Conservation (phyloP, 2,797 vertebrate genomes). For the Pseudomugil tenellus region DNA sequence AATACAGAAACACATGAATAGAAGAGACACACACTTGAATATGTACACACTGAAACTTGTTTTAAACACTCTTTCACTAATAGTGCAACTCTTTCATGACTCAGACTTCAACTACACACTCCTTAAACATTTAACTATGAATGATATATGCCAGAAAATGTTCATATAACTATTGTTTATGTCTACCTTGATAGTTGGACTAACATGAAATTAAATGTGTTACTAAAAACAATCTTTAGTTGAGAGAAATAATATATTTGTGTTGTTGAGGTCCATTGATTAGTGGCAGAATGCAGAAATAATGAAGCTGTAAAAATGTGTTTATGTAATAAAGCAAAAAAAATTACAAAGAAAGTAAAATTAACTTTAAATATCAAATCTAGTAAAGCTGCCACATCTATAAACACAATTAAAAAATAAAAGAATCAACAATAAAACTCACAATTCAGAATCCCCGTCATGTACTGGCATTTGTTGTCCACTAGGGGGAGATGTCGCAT, state of each 20-base stretch:
- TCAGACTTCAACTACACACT: neutral
- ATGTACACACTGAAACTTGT: neutral
- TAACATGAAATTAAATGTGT: neutral
- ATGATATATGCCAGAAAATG: neutral
- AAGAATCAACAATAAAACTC: neutral
- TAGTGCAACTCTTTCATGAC: neutral
- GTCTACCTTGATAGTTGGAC: neutral
- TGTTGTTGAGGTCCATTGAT: neutral
- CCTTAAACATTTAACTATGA: neutral
- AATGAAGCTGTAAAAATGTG: too few relatives aligned
- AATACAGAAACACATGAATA: slow-evolving; percentile 14
- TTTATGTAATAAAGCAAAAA: too few relatives aligned
- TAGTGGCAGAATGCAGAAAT: neutral
- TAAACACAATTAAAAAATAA: neutral
- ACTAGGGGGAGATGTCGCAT: slow-evolving; percentile 53
- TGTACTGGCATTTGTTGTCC: slow-evolving; percentile 31
- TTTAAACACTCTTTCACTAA: neutral
- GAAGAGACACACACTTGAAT: neutral
- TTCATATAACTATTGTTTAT: neutral
- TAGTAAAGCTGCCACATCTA: neutral
- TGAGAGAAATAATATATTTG: neutral
- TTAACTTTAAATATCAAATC: neutral
- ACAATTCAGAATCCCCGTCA: neutral
- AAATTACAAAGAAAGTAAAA: neutral
- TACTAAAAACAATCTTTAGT: neutral